Evolutionary conservation across 2,888 invertebrate species (phyloP), one percentile per base, ranked within the genome.

Genomic region (Cephus sareptanus): DNA sequence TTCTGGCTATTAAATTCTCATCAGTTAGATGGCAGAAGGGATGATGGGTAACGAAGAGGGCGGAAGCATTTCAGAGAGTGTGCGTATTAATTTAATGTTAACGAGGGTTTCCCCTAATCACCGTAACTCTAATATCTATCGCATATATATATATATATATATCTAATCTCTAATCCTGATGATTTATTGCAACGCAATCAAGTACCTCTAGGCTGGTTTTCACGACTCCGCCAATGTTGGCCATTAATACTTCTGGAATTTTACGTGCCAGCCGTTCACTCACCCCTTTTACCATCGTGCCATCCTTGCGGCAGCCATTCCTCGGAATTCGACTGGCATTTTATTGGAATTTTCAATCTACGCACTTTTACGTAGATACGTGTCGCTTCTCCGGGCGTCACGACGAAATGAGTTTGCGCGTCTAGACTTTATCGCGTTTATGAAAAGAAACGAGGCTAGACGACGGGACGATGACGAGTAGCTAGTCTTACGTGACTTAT

Each of bases 311-410:
- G 33, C 69, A 40, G 56, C 75, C 34, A 40, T 9, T 35, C 78
- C 33, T 37, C n/a, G 73, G 74, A 79, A 77, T 73, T 74, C 75
- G 76, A 75, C 75, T 69, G 80, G 80, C 77, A 79, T 80, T 69
- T 77, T 73, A 15, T 15, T 34, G 80, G 77, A 79, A 80, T 80
- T 77, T 80, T 80, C 80, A 79, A 79, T 80, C 80, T 80, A 74
- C 33, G 34, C 69, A 75, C 75, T 69, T 73, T 79, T 79, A 56
- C 56, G 56, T 56, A 56, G 23, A 23, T 56, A 23, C 23, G 56
- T 23, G 56, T 56, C 56, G 23, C 23, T 23, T 56, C 23, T 56
- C 23, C 9, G 23, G 40, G 23, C 40, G 56, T 15, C 56, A 23
- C 23, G 23, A 23, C 9, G 56, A 23, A 9, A 23, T 23, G 56